Evolutionary conservation across 2,797 vertebrate species (phyloP).

Genomic region (Oryzias sinensis): DNA sequence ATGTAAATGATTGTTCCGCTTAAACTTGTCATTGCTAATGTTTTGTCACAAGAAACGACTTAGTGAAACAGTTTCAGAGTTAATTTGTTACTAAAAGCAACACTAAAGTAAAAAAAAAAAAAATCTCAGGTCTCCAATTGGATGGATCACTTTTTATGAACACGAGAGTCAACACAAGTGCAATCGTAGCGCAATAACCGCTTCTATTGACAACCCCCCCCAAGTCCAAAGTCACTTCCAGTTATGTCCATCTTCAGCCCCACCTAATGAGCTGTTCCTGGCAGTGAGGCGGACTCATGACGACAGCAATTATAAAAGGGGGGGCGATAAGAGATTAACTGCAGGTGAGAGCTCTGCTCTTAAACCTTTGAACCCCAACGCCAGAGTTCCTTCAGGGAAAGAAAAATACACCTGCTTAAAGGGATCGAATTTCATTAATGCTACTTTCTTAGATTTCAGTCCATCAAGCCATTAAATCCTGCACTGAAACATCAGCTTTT

Average conservation of each 20-base stretch:
- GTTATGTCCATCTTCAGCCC: conserved; percentile 16
- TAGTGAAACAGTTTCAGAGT: no score
- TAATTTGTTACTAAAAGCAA: no score
- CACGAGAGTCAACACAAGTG: conserved; percentile 31
- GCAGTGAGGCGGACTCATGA: conserved; percentile 7
- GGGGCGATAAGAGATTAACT: not conserved
- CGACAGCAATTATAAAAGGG: not conserved
- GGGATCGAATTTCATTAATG: no score
- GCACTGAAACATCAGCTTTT: no score
- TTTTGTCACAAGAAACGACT: no score
- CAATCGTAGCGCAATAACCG: conserved; percentile 29
- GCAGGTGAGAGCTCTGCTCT: not conserved
- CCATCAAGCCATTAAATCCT: no score
- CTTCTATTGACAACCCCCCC: conserved; percentile 3
- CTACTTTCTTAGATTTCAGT: no score
- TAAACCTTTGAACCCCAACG: conserved; percentile 6
- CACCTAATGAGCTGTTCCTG: conserved; percentile 32
- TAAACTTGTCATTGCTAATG: no score
- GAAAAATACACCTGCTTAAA: not conserved
- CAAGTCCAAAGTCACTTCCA: conserved; percentile 65
- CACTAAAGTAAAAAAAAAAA: no score
- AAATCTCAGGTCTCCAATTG: not conserved
- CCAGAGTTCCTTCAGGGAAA: not conserved
- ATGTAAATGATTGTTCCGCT: no score
- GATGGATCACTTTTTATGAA: conserved; percentile 40